Evolutionary conservation across 2,888 invertebrate species (phyloP).

Genomic region (Oligia latruncula): DNA sequence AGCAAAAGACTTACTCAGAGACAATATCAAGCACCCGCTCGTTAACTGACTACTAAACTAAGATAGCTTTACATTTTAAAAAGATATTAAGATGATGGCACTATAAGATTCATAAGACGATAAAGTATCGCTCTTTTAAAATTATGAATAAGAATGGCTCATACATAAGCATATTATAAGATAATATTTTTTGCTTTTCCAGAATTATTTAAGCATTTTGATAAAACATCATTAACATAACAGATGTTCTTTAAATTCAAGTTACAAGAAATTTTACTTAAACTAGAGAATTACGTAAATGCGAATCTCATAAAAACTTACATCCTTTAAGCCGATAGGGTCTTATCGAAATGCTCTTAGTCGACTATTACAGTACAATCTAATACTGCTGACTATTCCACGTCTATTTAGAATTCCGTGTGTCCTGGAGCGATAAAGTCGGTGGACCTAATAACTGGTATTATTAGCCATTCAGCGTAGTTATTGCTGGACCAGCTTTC

Average conservation of each 20-base stretch:
- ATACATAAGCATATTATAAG: neutral
- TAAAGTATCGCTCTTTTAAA: slow-evolving; percentile 33
- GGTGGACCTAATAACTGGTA: slow-evolving; percentile 75
- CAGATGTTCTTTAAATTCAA: slow-evolving; percentile 13
- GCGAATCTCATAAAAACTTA: slow-evolving; percentile 58
- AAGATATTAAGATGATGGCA: slow-evolving; percentile 26
- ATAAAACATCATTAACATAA: slow-evolving; percentile 1
- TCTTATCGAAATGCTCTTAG: slow-evolving; percentile 50
- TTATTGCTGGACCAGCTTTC: slow-evolving; percentile 69
- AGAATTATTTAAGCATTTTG: neutral
- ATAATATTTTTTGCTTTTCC: neutral
- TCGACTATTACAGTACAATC: slow-evolving; percentile 47
- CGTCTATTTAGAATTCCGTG: slow-evolving; percentile 76
- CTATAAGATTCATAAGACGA: slow-evolving; percentile 30
- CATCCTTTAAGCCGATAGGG: slow-evolving; percentile 43
- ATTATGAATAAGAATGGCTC: slow-evolving; percentile 23
- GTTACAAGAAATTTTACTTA: slow-evolving; percentile 48
- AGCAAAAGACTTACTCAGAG: slow-evolving; percentile 44
- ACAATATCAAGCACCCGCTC: slow-evolving; percentile 34
- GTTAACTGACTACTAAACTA: slow-evolving; percentile 37
- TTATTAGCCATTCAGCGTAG: slow-evolving; percentile 73
- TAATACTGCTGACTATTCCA: slow-evolving; percentile 47
- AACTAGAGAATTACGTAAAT: slow-evolving; percentile 48
- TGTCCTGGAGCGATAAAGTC: slow-evolving; percentile 74
- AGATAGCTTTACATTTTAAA: slow-evolving; percentile 45